phyloP scores from a whole-genome alignment of 2,797 vertebrate species.

The Rhinogobio ventralis region DNA sequence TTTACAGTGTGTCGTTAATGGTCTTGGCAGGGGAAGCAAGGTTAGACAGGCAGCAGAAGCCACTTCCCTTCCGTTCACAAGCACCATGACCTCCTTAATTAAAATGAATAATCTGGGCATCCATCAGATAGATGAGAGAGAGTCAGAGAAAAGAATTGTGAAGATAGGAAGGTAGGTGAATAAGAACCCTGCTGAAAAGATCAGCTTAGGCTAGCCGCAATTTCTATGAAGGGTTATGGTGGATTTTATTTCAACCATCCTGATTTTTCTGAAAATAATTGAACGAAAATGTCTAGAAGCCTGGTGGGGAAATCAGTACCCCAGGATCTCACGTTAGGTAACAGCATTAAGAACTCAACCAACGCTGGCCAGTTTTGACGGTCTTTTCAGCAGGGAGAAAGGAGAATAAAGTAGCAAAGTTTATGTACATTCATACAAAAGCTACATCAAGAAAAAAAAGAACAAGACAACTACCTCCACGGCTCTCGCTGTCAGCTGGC shows the following conservation, averaged over 20 bases:
- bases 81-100: conserved; percentile 69
- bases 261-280: neutral
- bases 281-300: neutral
- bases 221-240: neutral
- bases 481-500: conserved; percentile 97
- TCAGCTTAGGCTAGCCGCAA: neutral
- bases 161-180: conserved; percentile 25
- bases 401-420: conserved; percentile 19
- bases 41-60: conserved; percentile 64
- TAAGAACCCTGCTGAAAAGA: conserved; percentile 1
- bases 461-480: conserved; percentile 96
- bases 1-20: conserved; percentile 77
- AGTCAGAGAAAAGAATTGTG: conserved; percentile 44
- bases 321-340: conserved; percentile 22
- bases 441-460: conserved; percentile 70
- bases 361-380: neutral
- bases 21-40: conserved; percentile 71
- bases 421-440: conserved; percentile 30
- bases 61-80: conserved; percentile 66
- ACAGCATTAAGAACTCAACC: conserved; percentile 43
- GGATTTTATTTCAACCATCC: neutral
- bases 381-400: conserved; percentile 10
- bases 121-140: conserved; percentile 65
- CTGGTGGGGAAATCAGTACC: neutral
- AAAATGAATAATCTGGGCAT: conserved; percentile 67